Evolutionary conservation across 2,113 vertebrate species (phyloP).

Genomic region (Gasterosteus nipponicus): DNA sequence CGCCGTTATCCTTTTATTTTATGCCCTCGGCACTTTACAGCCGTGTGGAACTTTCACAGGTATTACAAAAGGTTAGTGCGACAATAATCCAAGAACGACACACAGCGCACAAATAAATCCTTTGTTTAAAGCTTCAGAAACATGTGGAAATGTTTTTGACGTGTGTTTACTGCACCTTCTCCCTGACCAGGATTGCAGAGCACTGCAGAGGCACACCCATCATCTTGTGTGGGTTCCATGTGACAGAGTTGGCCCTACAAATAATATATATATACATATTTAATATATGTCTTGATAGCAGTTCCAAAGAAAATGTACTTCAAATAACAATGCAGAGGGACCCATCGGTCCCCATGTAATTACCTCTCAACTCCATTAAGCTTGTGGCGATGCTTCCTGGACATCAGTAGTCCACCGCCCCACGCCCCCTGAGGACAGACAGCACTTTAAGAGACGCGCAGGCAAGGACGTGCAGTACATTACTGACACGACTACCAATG

Average conservation of each 20-base stretch:
- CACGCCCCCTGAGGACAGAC: conserved; percentile 88
- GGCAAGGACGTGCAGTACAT: background rate
- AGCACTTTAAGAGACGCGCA: background rate
- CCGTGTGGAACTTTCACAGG: background rate
- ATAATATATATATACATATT: background rate
- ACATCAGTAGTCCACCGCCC: conserved; percentile 98
- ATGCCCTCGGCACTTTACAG: background rate
- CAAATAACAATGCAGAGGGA: background rate
- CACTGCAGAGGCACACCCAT: conserved; percentile 98
- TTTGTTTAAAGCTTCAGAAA: background rate
- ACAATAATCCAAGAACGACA: background rate
- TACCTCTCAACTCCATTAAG: conserved; percentile 92
- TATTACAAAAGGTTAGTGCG: background rate
- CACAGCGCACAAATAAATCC: background rate
- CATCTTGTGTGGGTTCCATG: conserved; percentile 99
- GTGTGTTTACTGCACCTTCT: conserved; percentile 85
- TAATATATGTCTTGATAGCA: background rate
- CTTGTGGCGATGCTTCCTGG: conserved; percentile 96
- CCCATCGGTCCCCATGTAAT: conserved; percentile 40
- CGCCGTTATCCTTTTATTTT: background rate
- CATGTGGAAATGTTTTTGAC: background rate
- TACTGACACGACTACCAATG: background rate
- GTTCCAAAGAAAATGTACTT: background rate
- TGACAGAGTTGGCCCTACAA: conserved; percentile 95
- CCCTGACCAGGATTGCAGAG: conserved; percentile 95